phyloP scores from a whole-genome alignment of 2,797 vertebrate genomes.

The Sebastes vulpes region DNA sequence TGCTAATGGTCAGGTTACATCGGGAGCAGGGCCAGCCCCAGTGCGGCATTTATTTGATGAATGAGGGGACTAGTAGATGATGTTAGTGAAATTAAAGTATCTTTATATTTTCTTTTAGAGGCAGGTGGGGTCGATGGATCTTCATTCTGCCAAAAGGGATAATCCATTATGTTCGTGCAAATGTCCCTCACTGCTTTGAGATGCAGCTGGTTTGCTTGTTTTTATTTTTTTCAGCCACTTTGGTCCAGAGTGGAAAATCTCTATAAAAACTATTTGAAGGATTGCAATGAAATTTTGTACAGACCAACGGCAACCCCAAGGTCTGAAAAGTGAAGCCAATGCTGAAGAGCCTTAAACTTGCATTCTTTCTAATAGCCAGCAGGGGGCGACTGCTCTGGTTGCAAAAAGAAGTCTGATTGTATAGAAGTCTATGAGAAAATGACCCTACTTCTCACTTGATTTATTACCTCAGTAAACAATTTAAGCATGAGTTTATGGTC shows the following conservation, averaged over 20 bases:
- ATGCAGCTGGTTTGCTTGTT: background rate
- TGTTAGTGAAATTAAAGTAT: constrained; percentile 26
- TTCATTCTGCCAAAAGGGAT: constrained; percentile 8
- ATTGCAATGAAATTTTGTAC: background rate
- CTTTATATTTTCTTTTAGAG: constrained; percentile 6
- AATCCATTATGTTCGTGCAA: constrained; percentile 3
- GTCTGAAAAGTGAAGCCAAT: too few relatives aligned
- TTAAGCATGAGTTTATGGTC: too few relatives aligned
- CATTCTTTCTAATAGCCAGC: too few relatives aligned
- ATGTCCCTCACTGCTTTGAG: background rate
- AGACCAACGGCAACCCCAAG: accelerated
- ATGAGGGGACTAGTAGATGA: constrained; percentile 23
- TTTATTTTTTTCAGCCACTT: background rate
- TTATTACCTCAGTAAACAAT: too few relatives aligned
- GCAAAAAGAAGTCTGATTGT: too few relatives aligned
- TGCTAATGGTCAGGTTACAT: constrained; percentile 70
- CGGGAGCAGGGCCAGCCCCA: constrained; percentile 41
- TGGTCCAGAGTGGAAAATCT: background rate
- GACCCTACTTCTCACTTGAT: accelerated
- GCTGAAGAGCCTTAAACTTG: accelerated
- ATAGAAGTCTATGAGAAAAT: too few relatives aligned
- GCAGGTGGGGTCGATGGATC: background rate
- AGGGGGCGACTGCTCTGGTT: too few relatives aligned
- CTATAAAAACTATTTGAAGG: background rate
- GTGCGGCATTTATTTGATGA: constrained; percentile 8